Percentiles rank a stretch among this genome's conserved stretches.
Conservation (phyloP, 2,113 vertebrate species). For the Syngnathus scovelli region DNA sequence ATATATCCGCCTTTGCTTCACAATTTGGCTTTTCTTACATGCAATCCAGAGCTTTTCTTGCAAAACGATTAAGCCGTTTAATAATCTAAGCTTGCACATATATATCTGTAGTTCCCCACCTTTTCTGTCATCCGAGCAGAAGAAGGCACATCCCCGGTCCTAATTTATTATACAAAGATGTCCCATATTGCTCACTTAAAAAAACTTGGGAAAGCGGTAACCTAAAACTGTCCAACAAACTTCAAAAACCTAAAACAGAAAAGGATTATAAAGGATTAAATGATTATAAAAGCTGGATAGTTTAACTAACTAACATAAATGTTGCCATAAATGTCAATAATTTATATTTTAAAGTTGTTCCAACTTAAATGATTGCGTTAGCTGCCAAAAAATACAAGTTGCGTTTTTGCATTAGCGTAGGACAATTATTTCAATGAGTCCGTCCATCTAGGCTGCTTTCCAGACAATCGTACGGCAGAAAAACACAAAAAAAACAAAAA, state of each 20-base stretch:
- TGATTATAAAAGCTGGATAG: background rate
- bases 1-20: constrained; percentile 38
- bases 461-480: too few relatives aligned
- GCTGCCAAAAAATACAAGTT: too few relatives aligned
- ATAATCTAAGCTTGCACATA: constrained; percentile 28
- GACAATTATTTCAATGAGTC: too few relatives aligned
- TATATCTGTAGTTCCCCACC: background rate
- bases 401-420: too few relatives aligned
- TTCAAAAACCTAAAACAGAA: background rate
- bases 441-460: too few relatives aligned
- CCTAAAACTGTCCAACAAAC: background rate
- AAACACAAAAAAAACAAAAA: too few relatives aligned
- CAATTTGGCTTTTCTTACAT: constrained; percentile 35
- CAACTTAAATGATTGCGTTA: too few relatives aligned
- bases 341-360: too few relatives aligned
- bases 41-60: constrained; percentile 19
- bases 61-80: constrained; percentile 24
- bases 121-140: constrained; percentile 4
- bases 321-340: too few relatives aligned
- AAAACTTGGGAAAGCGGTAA: background rate
- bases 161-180: background rate
- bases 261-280: background rate
- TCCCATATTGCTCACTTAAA: background rate
- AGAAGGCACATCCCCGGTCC: background rate
- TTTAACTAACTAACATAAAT: too few relatives aligned